phyloP scores from a whole-genome alignment of 2,797 vertebrate genomes.

The Coluber constrictor region DNA sequence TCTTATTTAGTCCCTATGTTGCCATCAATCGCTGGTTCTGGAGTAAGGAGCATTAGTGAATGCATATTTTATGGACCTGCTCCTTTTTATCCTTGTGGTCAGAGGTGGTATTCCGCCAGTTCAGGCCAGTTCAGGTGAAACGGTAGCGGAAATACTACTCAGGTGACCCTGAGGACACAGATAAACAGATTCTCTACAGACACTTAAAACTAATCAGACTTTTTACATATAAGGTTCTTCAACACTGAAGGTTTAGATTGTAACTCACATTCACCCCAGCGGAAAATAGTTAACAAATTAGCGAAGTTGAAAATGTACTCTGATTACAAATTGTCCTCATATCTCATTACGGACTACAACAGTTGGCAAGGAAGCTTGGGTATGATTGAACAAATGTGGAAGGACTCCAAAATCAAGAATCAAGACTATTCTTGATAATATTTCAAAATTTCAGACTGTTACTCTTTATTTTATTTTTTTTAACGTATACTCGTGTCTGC shows the following conservation, averaged over 20 bases:
- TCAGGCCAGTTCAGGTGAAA: too few relatives aligned
- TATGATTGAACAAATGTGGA: neutral
- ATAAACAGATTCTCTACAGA: too few relatives aligned
- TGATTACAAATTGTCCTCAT: slow-evolving; percentile 1
- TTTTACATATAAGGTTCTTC: neutral
- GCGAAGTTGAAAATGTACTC: neutral
- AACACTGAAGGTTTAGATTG: neutral
- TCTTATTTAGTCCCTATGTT: too few relatives aligned
- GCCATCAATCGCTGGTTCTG: too few relatives aligned
- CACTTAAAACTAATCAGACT: neutral
- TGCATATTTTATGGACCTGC: neutral
- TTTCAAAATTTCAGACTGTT: neutral
- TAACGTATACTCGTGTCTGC: neutral
- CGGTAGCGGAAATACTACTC: too few relatives aligned
- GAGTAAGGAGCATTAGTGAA: too few relatives aligned
- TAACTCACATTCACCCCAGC: neutral
- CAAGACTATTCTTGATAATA: neutral
- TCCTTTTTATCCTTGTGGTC: too few relatives aligned
- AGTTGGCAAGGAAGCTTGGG: neutral
- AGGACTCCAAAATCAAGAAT: neutral
- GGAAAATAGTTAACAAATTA: neutral
- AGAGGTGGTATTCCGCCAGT: too few relatives aligned
- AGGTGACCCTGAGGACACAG: too few relatives aligned
- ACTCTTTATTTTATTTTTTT: neutral
- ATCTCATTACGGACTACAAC: neutral